Evolutionary conservation across 2,797 vertebrate species (phyloP), one percentile per base, ranked within the genome.

Genomic region (Rhabdomys pumilio): DNA sequence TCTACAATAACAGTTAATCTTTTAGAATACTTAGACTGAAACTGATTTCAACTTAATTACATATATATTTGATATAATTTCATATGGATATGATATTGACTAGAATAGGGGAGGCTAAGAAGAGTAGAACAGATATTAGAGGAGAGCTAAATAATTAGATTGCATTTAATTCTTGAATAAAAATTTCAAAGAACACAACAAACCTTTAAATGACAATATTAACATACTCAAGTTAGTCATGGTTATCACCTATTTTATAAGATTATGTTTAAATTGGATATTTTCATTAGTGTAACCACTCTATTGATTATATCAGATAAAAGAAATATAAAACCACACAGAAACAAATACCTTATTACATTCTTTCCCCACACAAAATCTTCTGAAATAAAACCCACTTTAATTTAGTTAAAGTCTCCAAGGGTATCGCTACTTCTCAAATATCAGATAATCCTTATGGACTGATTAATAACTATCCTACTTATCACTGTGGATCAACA

Each of bases 321-420:
- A 90, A 53, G n/a, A 41, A 79, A 57, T 81, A n/a, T 38, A 47
- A 47, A 0, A 4, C 20, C n/a, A 50, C 34, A n/a, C 26, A 63
- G 20, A 91, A 94, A 38, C 1, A 57, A 84, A 47, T 10, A 0
- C 2, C 79, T 90, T n/a, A 77, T 85, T 47, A 26, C 0, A 38
- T 0, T 3, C 1, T 90, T 86, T 8, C 55, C 55, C 47, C 47
- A 7, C 0, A 72, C 38, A 88, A 88, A 3, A 72, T 92, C 57
- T 59, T 86, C 34, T 79, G 3, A 83, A 80, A 4, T 31, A 75
- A 47, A 97, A 90, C 38, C 73, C 38, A 55, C 26, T 59, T 90
- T 67, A 75, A 12, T 47, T 85, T 88, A 82, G 92, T 97, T 87
- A 80, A 96, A 79, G 19, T 65, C 11, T 1, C 24, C 81, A 34